Evolutionary conservation across 1,140 invertebrate genomes (phyloP), one percentile per base, ranked within the genome.

Genomic region (Anagrus nilaparvatae): DNA sequence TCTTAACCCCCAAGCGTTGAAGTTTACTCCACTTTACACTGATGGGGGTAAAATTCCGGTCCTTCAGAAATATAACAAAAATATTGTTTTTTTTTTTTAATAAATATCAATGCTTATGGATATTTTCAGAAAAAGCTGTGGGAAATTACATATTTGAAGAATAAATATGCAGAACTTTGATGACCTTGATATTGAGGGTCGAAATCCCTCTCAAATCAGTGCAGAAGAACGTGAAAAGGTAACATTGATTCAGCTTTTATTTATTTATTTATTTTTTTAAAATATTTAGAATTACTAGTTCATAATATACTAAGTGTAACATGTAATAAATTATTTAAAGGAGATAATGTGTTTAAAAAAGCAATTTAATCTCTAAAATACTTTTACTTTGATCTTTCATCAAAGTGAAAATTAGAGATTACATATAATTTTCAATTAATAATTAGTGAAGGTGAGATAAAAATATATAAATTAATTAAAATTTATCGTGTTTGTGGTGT

Each of bases 141-240:
- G 48, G 43, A 43, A 35, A 47, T 43, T 37, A 41, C 20, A 42
- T 38, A 32, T 40, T 45, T 34, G 31, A 29, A 48, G 38, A 36
- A 34, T 14, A 33, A 45, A 49, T 35, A 69, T 69, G 66, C 65
- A 67, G 55, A 69, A 69, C 50, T 69, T 67, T 44, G 66, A 69
- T 23, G 66, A 69, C 57, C 65, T 69, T 37, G 66, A 69, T 48
- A 67, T 69, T 43, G 66, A 69, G 52, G 66, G 66, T 50, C 58
- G 65, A 24, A 66, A 63, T 56, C 63, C 66, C 43, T 63, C 63
- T 43, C 58, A 60, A n/a, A 25, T 19, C 43, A 49, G 64, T 45
- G 60, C 65, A 2, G 63, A 65, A 59, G 64, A 63, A 49, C 54
- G 59, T 34, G 66, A 67, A 57, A 67, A 69, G 66, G 66, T 67